Percentiles rank a stretch among this genome's conserved stretches.
These are phyloP conservation scores for Ariolimax columbianus DNA, from an alignment of 2,888 invertebrate genomes.

Conservation along the genomic window DNA sequence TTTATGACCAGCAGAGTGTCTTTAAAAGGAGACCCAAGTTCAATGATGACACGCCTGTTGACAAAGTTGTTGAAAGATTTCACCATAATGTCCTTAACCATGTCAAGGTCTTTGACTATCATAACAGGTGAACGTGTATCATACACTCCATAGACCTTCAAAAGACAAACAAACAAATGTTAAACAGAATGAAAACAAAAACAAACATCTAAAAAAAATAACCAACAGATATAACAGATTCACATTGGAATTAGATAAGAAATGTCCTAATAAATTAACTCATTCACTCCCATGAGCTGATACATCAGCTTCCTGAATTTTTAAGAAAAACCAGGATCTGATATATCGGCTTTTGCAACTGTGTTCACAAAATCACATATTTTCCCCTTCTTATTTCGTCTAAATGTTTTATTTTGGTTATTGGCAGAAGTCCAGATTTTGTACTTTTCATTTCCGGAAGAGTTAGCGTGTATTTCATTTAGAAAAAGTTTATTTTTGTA, in stretches of 20 bases:
- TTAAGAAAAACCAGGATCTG: no score
- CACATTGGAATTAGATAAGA: not conserved
- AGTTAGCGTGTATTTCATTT: no score
- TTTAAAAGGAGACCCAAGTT: not conserved
- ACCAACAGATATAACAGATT: not conserved
- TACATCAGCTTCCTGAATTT: no score
- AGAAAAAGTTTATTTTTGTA: no score
- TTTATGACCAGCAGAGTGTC: conserved; percentile 8
- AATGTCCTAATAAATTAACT: no score
- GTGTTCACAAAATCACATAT: no score
- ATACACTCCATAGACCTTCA: conserved; percentile 31
- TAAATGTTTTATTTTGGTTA: no score
- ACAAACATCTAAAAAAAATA: not conserved
- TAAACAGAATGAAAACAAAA: not conserved
- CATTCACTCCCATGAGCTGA: no score
- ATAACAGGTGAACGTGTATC: conserved; percentile 8
- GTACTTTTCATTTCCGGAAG: no score
- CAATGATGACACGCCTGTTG: not conserved
- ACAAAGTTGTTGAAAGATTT: conserved; percentile 35
- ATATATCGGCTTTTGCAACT: no score
- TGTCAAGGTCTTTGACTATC: conserved; percentile 32
- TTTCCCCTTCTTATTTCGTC: no score
- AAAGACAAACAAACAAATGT: not conserved
- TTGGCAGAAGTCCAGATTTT: no score
- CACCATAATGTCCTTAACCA: conserved; percentile 37